These are phyloP conservation scores for Campylomormyrus tamandua DNA, from an alignment of 2,113 vertebrate species.

Conservation along the genomic window DNA sequence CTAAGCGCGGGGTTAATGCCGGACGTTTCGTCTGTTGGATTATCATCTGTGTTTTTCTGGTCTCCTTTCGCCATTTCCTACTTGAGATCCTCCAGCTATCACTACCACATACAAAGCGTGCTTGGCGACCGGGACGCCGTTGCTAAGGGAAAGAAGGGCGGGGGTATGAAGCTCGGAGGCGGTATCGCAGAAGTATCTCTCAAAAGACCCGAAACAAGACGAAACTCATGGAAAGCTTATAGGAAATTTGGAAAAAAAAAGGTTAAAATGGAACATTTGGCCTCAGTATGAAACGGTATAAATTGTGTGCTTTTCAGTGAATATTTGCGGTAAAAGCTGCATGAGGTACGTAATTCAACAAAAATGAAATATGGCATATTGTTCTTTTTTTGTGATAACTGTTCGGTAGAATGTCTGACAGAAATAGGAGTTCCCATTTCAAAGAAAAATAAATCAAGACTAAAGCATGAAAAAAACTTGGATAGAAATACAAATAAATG, in stretches of 20 bases:
- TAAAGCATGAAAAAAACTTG: neutral
- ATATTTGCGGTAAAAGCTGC: neutral
- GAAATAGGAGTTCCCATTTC: neutral
- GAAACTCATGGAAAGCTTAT: neutral
- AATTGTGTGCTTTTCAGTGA: neutral
- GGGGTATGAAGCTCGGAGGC: neutral
- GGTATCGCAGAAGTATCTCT: neutral
- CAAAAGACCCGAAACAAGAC: neutral
- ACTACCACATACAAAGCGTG: neutral
- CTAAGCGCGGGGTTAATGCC: neutral
- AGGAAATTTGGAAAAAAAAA: neutral
- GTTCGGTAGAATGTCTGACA: neutral
- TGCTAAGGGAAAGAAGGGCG: neutral
- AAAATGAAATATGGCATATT: neutral
- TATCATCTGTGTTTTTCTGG: neutral
- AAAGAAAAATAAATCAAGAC: neutral
- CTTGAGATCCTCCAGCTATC: too few relatives aligned
- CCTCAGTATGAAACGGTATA: neutral
- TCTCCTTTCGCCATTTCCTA: conserved; percentile 17
- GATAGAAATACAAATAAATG: neutral
- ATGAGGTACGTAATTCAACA: neutral
- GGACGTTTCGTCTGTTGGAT: neutral
- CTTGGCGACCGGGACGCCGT: conserved; percentile 35
- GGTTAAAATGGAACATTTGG: neutral
- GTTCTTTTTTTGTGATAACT: neutral